phyloP scores from a whole-genome alignment of 2,113 vertebrate genomes.

The Ascaphus truei region DNA sequence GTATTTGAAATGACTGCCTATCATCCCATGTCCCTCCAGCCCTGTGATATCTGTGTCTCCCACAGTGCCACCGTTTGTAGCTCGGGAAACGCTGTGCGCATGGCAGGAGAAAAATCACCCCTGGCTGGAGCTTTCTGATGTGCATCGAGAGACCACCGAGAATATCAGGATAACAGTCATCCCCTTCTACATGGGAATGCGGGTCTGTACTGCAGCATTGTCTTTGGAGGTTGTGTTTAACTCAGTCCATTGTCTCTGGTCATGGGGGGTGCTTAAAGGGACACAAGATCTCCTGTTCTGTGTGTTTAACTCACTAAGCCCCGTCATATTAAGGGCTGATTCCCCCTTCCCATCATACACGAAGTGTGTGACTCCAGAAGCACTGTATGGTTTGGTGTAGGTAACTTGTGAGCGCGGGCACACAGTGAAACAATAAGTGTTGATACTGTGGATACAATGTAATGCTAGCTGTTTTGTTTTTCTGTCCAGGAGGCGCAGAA shows the following conservation, averaged over 20 bases:
- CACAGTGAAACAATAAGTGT: too few relatives aligned
- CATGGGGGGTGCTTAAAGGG: too few relatives aligned
- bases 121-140: slow-evolving; percentile 94
- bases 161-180: slow-evolving; percentile 95
- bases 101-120: slow-evolving; percentile 99
- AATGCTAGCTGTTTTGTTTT: not conserved
- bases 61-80: slow-evolving; percentile 80
- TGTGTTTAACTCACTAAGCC: too few relatives aligned
- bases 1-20: not conserved
- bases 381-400: too few relatives aligned
- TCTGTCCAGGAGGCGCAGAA: slow-evolving; percentile 89
- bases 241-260: too few relatives aligned
- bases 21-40: not conserved
- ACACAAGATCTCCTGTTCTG: too few relatives aligned
- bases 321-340: too few relatives aligned
- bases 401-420: too few relatives aligned
- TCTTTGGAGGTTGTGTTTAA: not conserved
- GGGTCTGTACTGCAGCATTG: slow-evolving; percentile 61
- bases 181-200: slow-evolving; percentile 98
- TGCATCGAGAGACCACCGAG: slow-evolving; percentile 94
- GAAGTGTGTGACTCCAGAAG: too few relatives aligned
- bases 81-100: slow-evolving; percentile 86
- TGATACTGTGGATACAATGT: too few relatives aligned
- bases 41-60: not conserved
- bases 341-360: too few relatives aligned